Evolutionary conservation across 2,888 invertebrate species (phyloP).

Genomic region (Phortica okadai): DNA sequence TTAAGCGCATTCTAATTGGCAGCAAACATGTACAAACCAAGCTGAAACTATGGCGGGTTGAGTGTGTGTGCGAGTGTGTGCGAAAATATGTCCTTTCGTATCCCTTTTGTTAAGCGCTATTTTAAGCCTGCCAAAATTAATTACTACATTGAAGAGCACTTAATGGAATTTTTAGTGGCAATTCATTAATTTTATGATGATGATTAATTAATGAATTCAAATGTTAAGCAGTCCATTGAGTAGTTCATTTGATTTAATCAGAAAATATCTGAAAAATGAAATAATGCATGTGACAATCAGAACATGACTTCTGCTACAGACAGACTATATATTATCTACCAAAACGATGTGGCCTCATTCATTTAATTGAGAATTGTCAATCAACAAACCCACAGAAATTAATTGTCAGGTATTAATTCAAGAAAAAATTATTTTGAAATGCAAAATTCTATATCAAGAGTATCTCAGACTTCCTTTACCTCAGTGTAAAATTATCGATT

Average conservation of each 20-base stretch:
- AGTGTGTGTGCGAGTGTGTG: background rate
- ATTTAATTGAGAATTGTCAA: too few species aligned
- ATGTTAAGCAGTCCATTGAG: background rate
- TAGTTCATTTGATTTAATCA: background rate
- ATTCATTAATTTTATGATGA: background rate
- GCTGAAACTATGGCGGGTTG: background rate
- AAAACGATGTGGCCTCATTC: too few species aligned
- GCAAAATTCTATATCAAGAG: too few species aligned
- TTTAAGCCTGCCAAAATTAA: background rate
- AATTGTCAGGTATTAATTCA: too few species aligned
- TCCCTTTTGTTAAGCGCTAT: background rate
- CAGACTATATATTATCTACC: too few species aligned
- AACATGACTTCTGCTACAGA: too few species aligned
- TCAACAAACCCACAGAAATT: too few species aligned
- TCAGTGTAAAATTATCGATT: too few species aligned
- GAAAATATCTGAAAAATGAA: too few species aligned
- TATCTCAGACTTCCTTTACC: too few species aligned
- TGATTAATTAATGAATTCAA: background rate
- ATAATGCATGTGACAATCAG: too few species aligned
- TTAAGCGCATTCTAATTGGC: conserved; percentile 27
- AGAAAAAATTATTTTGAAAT: too few species aligned
- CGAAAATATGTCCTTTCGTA: background rate
- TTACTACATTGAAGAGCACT: conserved; percentile 7
- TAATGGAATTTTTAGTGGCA: background rate
- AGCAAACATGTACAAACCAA: conserved; percentile 4